Conservation (phyloP, 2,888 invertebrate genomes). For the Xestia sexstrigata region DNA sequence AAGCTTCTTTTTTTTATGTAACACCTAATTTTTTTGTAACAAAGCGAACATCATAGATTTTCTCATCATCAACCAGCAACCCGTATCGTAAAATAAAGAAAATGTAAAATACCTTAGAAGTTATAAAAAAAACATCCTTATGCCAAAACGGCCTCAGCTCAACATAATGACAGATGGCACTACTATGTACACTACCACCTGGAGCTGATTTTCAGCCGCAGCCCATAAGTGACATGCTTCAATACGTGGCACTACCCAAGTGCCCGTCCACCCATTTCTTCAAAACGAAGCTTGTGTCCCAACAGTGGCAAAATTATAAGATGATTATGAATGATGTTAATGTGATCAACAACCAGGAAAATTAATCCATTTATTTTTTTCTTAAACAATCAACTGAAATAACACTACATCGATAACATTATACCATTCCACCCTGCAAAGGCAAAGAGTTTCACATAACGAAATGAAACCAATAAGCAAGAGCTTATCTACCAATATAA, state of each 20-base stretch:
- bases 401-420: not conserved
- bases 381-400: too few relatives aligned
- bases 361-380: not conserved
- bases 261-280: not conserved
- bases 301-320: not conserved
- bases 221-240: not conserved
- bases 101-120: not conserved
- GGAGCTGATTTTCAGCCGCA: not conserved
- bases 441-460: not conserved
- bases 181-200: not conserved
- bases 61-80: not conserved
- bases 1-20: not conserved
- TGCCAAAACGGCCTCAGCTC: not conserved
- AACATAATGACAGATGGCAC: not conserved
- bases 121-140: not conserved
- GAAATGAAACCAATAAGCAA: conserved; percentile 17
- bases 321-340: not conserved
- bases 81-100: not conserved
- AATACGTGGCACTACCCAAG: not conserved
- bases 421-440: not conserved
- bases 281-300: not conserved
- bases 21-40: not conserved
- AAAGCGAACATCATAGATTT: not conserved
- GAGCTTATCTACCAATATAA: conserved; percentile 25
- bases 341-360: too few relatives aligned